Base-by-base conservation (phyloP, 2,888 invertebrate genomes). In the Rhopalosiphum nymphaeae region DNA sequence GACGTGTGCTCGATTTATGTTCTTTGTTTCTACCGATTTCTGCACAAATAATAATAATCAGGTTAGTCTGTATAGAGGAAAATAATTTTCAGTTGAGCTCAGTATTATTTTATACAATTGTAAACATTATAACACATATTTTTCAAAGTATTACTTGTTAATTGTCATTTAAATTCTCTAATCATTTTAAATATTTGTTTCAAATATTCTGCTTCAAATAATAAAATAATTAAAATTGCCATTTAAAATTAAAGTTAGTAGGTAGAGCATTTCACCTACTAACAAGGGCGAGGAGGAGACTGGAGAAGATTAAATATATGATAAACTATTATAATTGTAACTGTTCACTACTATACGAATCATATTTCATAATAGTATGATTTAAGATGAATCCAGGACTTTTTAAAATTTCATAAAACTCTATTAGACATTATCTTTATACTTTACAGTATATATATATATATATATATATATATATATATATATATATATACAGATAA, bases 1-100 rank as follows among this genome's bases (percentile, higher is more conserved):
- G 3, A 98, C 97, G 95, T 98, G 97, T 4, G 98, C 98, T 95
- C 97, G 98, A 0, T 97, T 96, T 0, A 95, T 94, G 94, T 96
- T 96, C 4, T 95, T 94, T 42, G 96, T 95, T 85, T 56, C 85
- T 36, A 53, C 9, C 57, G 96, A 96, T 95, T 96, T 96, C 96
- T 96, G 95, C 29, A 95, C 94, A 94, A 94, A 21, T 21, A 78
- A 9, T 78, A 78, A 21, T 42, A 36, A 53, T 4, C 16, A 53
- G 5, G 16, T 53, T 53, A 53, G 53, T 53, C 49, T 53, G 53
- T 53, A 21, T 16, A 3, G 21, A 21, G 16, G 21, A 53, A 21
- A 53, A 21, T 53, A 53, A 53, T 53, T 53, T 53, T 16, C 21
- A 16, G 53, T 29, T 61, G 29, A 61, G 11, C 11, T 29, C 4